Percentiles rank a stretch among this genome's conserved stretches.
Evolutionary conservation across 2,113 vertebrate genomes (phyloP).

Genomic region (Mobula hypostoma): DNA sequence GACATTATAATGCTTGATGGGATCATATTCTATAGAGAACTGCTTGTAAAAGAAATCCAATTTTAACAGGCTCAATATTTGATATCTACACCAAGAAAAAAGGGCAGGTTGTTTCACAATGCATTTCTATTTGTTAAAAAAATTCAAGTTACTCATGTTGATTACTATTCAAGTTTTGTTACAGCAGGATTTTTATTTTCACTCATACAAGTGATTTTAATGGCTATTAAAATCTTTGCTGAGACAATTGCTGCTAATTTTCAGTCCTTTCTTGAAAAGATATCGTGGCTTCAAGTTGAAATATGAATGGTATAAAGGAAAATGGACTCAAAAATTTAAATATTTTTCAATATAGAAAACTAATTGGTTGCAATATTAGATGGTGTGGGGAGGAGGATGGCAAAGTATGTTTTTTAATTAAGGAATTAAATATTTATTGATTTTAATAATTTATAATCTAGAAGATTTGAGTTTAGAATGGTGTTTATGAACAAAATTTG

Average conservation of each 20-base stretch:
- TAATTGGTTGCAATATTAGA: neutral
- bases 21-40: neutral
- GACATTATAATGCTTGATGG: neutral
- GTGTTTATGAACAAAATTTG: neutral
- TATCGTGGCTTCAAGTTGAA: neutral
- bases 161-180: neutral
- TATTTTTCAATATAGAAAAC: neutral
- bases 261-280: neutral
- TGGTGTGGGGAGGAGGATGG: neutral
- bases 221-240: neutral
- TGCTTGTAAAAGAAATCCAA: constrained; percentile 3
- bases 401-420: neutral
- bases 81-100: neutral
- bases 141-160: neutral
- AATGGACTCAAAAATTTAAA: too few species aligned
- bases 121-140: neutral
- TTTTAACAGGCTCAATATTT: neutral
- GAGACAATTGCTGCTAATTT: neutral
- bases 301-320: neutral
- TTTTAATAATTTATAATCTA: neutral
- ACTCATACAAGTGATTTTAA: neutral
- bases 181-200: neutral
- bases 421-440: neutral
- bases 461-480: neutral
- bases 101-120: neutral